A percentile compares a stretch with the other conserved stretches of the same genome.
These are phyloP conservation scores for Apolygus lucorum DNA, from an alignment of 1,140 invertebrate genomes.

Conservation along the genomic window DNA sequence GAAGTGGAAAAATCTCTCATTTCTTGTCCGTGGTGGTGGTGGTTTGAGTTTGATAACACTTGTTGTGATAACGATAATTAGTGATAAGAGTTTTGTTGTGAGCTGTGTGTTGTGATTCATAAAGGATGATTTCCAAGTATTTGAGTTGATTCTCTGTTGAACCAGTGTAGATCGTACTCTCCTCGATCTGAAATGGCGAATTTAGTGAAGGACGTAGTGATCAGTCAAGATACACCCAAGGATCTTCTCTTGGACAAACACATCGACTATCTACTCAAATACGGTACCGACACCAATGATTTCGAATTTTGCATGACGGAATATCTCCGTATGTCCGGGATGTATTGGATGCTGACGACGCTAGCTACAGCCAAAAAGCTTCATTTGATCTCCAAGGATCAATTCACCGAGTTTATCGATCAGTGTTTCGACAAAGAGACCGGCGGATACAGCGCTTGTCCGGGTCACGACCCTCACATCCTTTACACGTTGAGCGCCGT, in stretches of 20 bases:
- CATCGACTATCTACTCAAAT: conserved; percentile 75
- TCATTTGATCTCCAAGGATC: conserved; percentile 60
- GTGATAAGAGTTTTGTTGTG: too few species aligned
- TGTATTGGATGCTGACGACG: conserved; percentile 95
- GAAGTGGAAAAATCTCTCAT: too few species aligned
- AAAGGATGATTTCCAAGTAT: too few species aligned
- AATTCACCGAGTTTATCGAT: conserved; percentile 79
- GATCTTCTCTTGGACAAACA: conserved; percentile 73
- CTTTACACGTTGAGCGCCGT: conserved; percentile 90
- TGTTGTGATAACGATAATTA: too few species aligned
- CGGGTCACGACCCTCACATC: conserved; percentile 92
- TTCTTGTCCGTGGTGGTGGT: too few species aligned
- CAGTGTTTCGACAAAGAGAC: conserved; percentile 74
- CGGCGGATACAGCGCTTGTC: conserved; percentile 83
- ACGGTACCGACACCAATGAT: conserved; percentile 83
- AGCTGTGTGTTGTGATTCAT: too few species aligned
- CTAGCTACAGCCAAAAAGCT: conserved; percentile 83
- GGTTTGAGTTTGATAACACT: too few species aligned
- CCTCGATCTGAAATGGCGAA: conserved; percentile 41
- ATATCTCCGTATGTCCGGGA: conserved; percentile 92
- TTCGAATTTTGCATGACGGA: conserved; percentile 93
- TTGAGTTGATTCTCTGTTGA: too few species aligned
- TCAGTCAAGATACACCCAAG: conserved; percentile 45
- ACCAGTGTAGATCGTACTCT: too few species aligned
- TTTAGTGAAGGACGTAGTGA: conserved; percentile 45